phyloP scores from a whole-genome alignment of 1,140 invertebrate genomes.

The Tetramorium simillimum region DNA sequence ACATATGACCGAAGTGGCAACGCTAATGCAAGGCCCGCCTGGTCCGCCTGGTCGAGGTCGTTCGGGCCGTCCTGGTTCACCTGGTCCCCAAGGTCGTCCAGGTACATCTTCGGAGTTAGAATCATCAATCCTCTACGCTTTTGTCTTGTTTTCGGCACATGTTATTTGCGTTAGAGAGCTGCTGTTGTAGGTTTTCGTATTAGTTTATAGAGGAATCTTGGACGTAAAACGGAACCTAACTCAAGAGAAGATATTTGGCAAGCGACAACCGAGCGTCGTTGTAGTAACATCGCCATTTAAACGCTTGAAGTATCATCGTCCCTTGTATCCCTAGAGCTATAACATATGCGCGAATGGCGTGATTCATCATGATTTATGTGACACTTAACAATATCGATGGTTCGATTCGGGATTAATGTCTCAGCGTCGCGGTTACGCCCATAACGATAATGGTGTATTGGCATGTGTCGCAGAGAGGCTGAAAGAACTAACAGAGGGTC shows the following conservation, averaged over 20 bases:
- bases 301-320: constrained; percentile 62
- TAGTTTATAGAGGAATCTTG: constrained; percentile 39
- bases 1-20: constrained; percentile 87
- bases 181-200: constrained; percentile 14
- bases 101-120: constrained; percentile 81
- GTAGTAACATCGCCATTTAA: constrained; percentile 51
- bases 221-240: constrained; percentile 16
- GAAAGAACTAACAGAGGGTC: constrained; percentile 86
- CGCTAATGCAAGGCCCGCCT: constrained; percentile 87
- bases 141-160: not conserved
- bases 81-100: constrained; percentile 88
- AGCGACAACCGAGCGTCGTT: constrained; percentile 14
- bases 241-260: constrained; percentile 17
- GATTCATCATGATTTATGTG: constrained; percentile 17
- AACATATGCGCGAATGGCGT: constrained; percentile 22
- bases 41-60: constrained; percentile 87
- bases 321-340: not conserved
- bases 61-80: constrained; percentile 87
- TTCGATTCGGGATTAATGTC: constrained; percentile 61
- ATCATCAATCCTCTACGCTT: constrained; percentile 30
- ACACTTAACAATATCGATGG: constrained; percentile 60
- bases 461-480: constrained; percentile 84
- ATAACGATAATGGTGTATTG: constrained; percentile 76
- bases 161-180: constrained; percentile 33
- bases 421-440: constrained; percentile 73